Evolutionary conservation across 2,888 invertebrate species (phyloP).

Genomic region (Mimachlamys varia): DNA sequence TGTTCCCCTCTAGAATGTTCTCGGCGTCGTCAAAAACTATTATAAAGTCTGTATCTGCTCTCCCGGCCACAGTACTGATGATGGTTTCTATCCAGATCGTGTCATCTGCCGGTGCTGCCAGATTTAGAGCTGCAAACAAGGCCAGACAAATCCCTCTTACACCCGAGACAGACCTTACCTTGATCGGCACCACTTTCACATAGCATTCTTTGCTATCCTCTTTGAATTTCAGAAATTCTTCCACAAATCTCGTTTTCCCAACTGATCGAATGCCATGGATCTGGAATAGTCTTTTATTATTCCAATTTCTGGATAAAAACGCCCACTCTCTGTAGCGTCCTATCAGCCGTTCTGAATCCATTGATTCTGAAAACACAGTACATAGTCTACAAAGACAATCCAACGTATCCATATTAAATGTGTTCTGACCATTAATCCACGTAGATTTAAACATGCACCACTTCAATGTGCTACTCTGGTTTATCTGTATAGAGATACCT

Average conservation of each 20-base stretch:
- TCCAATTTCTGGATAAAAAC: not conserved
- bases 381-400: not conserved
- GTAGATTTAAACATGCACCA: no score
- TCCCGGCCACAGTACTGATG: not conserved
- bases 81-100: not conserved
- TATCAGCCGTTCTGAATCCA: not conserved
- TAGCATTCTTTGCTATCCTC: not conserved
- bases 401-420: not conserved
- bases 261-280: constrained; percentile 22
- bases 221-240: constrained; percentile 11
- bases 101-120: not conserved
- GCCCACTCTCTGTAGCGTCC: constrained; percentile 21
- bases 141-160: not conserved
- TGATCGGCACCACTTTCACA: not conserved
- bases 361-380: not conserved
- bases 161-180: not conserved
- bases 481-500: no score
- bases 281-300: not conserved
- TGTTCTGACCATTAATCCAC: no score
- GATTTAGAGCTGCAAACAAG: not conserved
- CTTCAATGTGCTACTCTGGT: no score
- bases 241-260: not conserved
- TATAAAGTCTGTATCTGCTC: not conserved
- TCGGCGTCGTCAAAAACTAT: constrained; percentile 39
- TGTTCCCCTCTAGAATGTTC: not conserved